These are phyloP conservation scores for Girardia tigrina DNA, from an alignment of 2,888 invertebrate species.

Conservation along the genomic window DNA sequence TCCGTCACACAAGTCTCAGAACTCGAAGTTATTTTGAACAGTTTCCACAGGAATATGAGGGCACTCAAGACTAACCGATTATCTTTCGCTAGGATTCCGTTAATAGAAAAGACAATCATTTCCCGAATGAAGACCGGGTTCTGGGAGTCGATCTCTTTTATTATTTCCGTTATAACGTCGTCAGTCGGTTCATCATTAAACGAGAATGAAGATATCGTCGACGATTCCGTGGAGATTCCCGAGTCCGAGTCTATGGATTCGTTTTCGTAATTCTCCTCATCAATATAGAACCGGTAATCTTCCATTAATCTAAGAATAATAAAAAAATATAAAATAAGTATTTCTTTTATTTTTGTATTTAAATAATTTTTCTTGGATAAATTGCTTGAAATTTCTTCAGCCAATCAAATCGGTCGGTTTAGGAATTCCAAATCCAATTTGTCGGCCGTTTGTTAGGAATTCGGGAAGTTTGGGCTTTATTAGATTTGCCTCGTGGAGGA, in stretches of 20 bases:
- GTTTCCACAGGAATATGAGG: neutral
- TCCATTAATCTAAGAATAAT: no score
- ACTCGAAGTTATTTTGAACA: neutral
- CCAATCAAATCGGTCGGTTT: no score
- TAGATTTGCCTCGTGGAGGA: no score
- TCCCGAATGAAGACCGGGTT: neutral
- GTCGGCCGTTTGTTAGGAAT: no score
- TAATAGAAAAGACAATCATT: constrained; percentile 10
- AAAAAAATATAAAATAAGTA: no score
- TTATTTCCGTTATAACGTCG: neutral
- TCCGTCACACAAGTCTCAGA: neutral
- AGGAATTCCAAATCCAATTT: no score
- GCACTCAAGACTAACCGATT: neutral
- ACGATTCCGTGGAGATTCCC: neutral
- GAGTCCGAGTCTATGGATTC: neutral
- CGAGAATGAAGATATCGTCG: neutral
- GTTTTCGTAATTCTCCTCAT: neutral
- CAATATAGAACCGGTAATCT: neutral
- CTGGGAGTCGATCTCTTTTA: neutral
- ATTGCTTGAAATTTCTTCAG: no score
- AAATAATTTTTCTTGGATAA: no score
- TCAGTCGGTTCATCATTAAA: neutral
- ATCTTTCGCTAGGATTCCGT: constrained; percentile 2
- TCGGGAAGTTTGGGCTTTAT: no score
- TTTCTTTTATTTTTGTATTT: no score